Conservation (phyloP, 2,113 vertebrate genomes). For the Lophotis ruficrista region DNA sequence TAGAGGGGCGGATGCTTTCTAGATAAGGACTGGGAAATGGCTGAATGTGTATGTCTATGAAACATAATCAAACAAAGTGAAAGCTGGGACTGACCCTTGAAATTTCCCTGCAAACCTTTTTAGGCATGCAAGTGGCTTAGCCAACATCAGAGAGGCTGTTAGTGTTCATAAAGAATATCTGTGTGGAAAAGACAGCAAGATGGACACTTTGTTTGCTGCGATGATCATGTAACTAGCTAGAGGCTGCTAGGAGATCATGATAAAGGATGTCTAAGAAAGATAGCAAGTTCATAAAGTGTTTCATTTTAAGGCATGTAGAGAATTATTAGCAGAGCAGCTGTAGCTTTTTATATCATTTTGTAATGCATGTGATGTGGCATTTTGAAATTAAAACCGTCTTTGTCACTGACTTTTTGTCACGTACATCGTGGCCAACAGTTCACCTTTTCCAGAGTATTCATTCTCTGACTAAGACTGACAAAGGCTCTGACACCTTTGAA, state of each 20-base stretch:
- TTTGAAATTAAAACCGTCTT: constrained; percentile 46
- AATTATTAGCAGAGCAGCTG: constrained; percentile 50
- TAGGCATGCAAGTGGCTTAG: background rate
- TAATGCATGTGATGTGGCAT: background rate
- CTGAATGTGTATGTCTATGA: background rate
- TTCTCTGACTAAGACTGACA: background rate
- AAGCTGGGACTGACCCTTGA: background rate
- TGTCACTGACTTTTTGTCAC: background rate
- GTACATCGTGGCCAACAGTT: background rate
- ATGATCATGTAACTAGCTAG: background rate
- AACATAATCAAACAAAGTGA: background rate
- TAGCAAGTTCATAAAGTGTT: background rate
- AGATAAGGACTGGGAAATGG: background rate
- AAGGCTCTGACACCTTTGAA: background rate
- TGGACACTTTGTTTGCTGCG: background rate
- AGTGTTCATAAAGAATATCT: background rate
- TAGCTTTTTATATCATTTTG: background rate
- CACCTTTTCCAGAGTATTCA: background rate
- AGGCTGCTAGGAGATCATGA: background rate
- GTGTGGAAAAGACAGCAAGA: background rate
- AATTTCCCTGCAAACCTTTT: background rate
- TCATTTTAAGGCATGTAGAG: constrained; percentile 5
- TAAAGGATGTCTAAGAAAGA: background rate
- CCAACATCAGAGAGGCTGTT: background rate
- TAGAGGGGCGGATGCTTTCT: background rate